Evolutionary conservation across 2,113 vertebrate species (phyloP), one percentile per base, ranked within the genome.

Genomic region (Tursiops truncatus): DNA sequence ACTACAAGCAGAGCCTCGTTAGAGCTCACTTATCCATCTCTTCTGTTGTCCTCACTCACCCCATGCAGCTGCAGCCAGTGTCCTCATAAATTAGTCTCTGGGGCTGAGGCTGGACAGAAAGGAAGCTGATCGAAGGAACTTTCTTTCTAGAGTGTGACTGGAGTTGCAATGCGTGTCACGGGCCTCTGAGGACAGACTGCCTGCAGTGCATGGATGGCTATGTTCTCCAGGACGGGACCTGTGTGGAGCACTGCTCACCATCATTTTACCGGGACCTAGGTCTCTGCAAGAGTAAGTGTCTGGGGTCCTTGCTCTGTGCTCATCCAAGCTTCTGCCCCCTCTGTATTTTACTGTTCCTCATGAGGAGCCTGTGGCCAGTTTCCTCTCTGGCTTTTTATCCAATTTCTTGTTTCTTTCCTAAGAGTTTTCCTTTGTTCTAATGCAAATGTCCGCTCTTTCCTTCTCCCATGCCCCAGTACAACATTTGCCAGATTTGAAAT

Each of bases 171-270:
- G 98, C 98, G 1, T 99, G 99, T 38, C 98, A 89, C 7, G 99
- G 99, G 8, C 99, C 99, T 1, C 98, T 98, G 79, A 98, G 97
- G 41, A 99, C 98, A 0, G 99, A 99, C 98, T 99, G 99, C 98
- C 98, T 99, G 96, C 99, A 99, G 98, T 99, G 99, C 97, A 99
- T 99, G 99, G 99, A 99, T 13, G 99, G 99, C 56, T 98, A 99
- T 0, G 53, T 99, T 56, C 98, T 99, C 58, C 99, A 99, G 25
- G 97, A 99, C 0, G 99, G 99, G 0, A 91, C 99, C 28, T 99
- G 99, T 26, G 73, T 98, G 17, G 99, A 99, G 33, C 98, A 97
- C 4, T 99, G 99, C 89, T 98, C 99, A 0, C 38, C 95, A 0
- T 98, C 98, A 3, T 99, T 98, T 97, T 99, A 99, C 97, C 98